Base-by-base conservation (phyloP, 2,888 invertebrate genomes). In the Mythimna ferrago region DNA sequence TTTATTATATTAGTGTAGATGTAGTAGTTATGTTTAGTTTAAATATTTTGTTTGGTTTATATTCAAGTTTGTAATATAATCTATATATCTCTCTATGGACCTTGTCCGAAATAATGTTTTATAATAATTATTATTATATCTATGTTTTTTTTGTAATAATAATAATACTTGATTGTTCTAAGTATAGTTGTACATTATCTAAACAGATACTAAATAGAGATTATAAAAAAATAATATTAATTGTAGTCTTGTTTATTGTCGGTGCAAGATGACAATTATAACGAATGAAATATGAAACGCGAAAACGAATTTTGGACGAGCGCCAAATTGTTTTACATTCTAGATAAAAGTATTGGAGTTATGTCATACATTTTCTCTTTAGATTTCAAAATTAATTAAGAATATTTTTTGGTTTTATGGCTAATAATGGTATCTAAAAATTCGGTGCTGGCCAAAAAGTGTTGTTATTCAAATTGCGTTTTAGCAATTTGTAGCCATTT, bases 251-350 rank as follows among this genome's bases (percentile, higher is more conserved):
- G 11, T 6, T 58, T 32, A 1, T 65, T 44, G 32, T 19, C 11
- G n/a, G 6, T n/a, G 11, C 53, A 38, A 48, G 60, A 61, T 16
- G 9, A 48, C 19, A 79, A 51, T 61, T 65, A 51, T n/a, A 6
- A 9, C 9, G 2, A 2, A n/a, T n/a, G 2, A 51, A 79, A 73
- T 65, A 38, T 66, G 53, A 66, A 74, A 61, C 26, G 71, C 38
- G 11, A 48, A 62, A 58, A 62, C 38, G 19, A 0, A 7, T 63
- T 75, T 67, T 75, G 80, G 75, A 54, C 11, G 7, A 35, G 6
- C 4, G 63, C 80, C 76, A 77, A 74, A 53, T 62, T 44, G 26
- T 57, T 74, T 19, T 62, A 66, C 80, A 75, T 65, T 77, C 53
- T 54, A n/a, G 57, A 67, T 80, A 38, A 48, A 78, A 64, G 19